Evolutionary conservation across 2,113 vertebrate genomes (phyloP).

Genomic region (Macquaria ambigua): DNA sequence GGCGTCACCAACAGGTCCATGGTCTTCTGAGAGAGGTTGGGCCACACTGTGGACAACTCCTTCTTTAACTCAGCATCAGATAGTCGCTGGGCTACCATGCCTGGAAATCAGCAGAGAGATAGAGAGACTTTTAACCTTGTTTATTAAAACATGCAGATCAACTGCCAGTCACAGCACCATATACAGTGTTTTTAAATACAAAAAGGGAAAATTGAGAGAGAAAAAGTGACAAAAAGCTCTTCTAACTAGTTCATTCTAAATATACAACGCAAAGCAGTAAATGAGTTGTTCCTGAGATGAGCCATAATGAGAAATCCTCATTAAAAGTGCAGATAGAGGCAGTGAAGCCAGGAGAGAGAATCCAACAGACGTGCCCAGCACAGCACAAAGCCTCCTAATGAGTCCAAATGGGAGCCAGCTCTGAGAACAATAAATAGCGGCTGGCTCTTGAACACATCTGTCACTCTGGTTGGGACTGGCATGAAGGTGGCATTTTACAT

Average conservation of each 20-base stretch:
- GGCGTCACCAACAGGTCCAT: conserved; percentile 95
- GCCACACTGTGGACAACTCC: conserved; percentile 93
- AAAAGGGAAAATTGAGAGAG: not conserved
- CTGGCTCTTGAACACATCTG: conserved; percentile 21
- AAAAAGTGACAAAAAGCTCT: not conserved
- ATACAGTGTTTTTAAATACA: not conserved
- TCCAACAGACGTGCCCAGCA: conserved; percentile 13
- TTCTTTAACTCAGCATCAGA: conserved; percentile 93
- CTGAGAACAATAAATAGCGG: conserved; percentile 19
- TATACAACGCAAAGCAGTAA: not conserved
- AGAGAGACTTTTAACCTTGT: not conserved
- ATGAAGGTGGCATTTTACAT: not conserved
- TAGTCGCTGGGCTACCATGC: conserved; percentile 91
- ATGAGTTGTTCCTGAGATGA: not conserved
- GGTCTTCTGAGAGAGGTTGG: conserved; percentile 94
- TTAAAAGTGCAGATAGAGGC: conserved; percentile 28
- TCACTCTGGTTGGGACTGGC: not conserved
- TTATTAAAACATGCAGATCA: not conserved
- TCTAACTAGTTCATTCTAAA: not conserved
- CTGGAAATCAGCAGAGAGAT: conserved; percentile 67
- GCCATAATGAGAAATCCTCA: conserved; percentile 10
- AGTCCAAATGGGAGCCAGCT: conserved; percentile 61
- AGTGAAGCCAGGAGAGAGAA: conserved; percentile 43
- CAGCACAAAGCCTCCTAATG: conserved; percentile 50
- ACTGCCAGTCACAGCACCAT: not conserved